phyloP scores from a whole-genome alignment of 2,888 invertebrate genomes.

The Oligia latruncula region DNA sequence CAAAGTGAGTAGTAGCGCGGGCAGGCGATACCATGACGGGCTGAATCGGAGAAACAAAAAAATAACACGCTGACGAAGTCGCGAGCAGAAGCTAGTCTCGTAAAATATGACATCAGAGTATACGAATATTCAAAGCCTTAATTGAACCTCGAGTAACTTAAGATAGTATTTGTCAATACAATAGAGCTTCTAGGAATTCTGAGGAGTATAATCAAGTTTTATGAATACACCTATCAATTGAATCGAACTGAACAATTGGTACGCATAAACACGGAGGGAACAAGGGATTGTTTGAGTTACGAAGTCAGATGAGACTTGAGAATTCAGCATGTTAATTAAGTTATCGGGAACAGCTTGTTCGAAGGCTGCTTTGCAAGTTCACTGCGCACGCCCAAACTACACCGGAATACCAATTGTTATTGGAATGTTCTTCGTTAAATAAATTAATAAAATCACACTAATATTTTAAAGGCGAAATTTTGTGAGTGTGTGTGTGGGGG shows the following conservation, averaged over 20 bases:
- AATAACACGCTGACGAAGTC: not conserved
- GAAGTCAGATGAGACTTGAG: constrained; percentile 75
- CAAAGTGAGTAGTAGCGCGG: not conserved
- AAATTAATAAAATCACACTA: too few relatives aligned
- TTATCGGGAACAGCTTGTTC: constrained; percentile 74
- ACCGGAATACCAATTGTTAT: constrained; percentile 71
- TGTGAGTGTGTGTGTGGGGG: too few relatives aligned
- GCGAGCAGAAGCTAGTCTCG: not conserved
- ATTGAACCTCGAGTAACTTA: not conserved
- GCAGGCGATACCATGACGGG: too few relatives aligned
- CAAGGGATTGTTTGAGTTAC: constrained; percentile 71
- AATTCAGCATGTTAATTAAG: constrained; percentile 79
- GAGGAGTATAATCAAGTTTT: constrained; percentile 26
- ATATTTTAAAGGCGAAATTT: too few relatives aligned
- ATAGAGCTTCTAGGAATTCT: constrained; percentile 23
- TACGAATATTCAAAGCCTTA: not conserved
- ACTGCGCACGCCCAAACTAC: constrained; percentile 61
- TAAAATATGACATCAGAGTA: not conserved
- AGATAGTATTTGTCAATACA: constrained; percentile 30
- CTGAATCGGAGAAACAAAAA: too few relatives aligned
- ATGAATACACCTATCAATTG: constrained; percentile 38
- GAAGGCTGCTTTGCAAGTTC: constrained; percentile 69
- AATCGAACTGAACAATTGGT: constrained; percentile 59
- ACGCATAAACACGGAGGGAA: constrained; percentile 60
- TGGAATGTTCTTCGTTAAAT: constrained; percentile 52